Base-by-base conservation (phyloP, 2,888 invertebrate genomes). In the Aphidius colemani region DNA sequence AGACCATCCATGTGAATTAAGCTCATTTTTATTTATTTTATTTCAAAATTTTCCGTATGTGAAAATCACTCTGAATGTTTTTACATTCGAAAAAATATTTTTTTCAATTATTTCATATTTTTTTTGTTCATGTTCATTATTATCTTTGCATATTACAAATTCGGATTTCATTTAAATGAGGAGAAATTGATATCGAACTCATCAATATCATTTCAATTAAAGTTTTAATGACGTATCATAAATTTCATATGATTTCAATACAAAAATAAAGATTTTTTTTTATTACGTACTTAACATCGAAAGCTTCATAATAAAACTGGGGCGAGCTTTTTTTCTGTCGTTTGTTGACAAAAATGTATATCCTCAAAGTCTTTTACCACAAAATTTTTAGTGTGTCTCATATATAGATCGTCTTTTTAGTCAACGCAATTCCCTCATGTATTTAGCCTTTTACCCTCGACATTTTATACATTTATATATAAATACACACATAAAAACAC, bases 11-110 rank as follows among this genome's bases (percentile, higher is more conserved):
- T 30, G 5, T 30, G 30, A 30, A 30, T 56, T 40, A 13, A 41
- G 48, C 53, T 48, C 49, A 63, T 43, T 59, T 59, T 41, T 53
- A 49, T 63, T 63, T 41, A 55, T 13, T 43, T 48, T 43, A n/a
- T 39, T 59, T 53, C n/a, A n/a, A n/a, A n/a, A n/a, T 59, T 58
- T 53, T 59, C 63, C 59, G 43, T n/a, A 11, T 7, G 8, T 30
- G 30, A 46, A 57, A 57, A 57, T 57, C 57, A 39, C 39, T n/a
- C 13, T 10, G 39, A 5, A 30, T 30, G 5, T 30, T 30, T 30
- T 30, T 30, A 30, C 5, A 57, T 57, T n/a, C 7, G n/a, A 30
- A 39, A 57, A 39, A 46, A n/a, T 39, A 46, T 46, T 46, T 46
- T n/a, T 44, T 45, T 57, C 44, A 8, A 30, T 18, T 18, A 18